Evolutionary conservation across 2,888 invertebrate genomes (phyloP).

Genomic region (Orthosia gothica): DNA sequence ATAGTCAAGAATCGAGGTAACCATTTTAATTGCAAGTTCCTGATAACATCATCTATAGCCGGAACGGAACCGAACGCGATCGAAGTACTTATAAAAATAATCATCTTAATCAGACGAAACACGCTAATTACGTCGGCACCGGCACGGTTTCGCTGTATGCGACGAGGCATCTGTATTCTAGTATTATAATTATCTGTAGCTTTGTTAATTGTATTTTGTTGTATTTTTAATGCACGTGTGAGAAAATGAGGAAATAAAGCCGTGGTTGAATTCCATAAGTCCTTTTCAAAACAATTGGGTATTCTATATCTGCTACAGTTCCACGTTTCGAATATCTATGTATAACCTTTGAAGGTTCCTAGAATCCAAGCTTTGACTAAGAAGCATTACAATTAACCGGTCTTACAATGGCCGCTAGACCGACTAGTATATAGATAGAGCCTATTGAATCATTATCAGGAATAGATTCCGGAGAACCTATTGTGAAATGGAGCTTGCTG

Average conservation of each 20-base stretch:
- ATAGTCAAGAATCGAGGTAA: too few species aligned
- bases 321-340: slow-evolving; percentile 1
- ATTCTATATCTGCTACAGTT: neutral
- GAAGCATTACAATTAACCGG: slow-evolving; percentile 11
- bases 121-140: too few species aligned
- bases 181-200: too few species aligned
- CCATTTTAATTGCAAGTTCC: too few species aligned
- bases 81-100: too few species aligned
- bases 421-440: slow-evolving; percentile 16
- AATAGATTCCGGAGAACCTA: slow-evolving; percentile 23
- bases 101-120: too few species aligned
- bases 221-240: neutral
- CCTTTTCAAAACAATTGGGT: too few species aligned
- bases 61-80: too few species aligned
- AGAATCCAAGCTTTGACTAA: slow-evolving; percentile 1
- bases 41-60: too few species aligned
- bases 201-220: too few species aligned
- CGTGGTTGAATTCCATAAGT: neutral
- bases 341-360: slow-evolving; percentile 5
- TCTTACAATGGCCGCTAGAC: slow-evolving; percentile 15
- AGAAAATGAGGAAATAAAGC: neutral
- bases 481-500: slow-evolving; percentile 37
- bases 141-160: too few species aligned
- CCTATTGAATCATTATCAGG: slow-evolving; percentile 22
- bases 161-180: too few species aligned